Base-by-base conservation (phyloP, 2,113 vertebrate genomes). In the Salvator merianae region DNA sequence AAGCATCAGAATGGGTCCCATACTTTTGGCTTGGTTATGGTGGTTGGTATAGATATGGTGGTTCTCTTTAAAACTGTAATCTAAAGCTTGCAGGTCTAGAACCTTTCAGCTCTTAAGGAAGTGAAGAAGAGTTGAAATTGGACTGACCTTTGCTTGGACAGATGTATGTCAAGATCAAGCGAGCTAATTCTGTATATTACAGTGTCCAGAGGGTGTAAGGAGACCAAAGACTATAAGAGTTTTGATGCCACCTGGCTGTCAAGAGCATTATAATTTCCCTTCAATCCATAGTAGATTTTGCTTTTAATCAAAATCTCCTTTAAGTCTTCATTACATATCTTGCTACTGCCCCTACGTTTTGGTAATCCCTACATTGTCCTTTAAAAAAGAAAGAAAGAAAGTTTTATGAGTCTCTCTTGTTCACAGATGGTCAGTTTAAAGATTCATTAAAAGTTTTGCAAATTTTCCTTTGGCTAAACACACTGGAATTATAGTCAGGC, bases 391-490 rank as follows among this genome's bases (percentile, higher is more conserved):
- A 59, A 87, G 86, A 93, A 87, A n/a, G 90, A 91, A 84, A 92
- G 88, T 86, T 90, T 40, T 84, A 62, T 1, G 32, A 72, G 20
- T 81, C 85, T 36, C 71, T 83, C 89, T 90, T 91, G 92, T 91
- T 93, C 90, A 87, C 92, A 94, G 91, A 90, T 93, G 90, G 89
- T 89, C 89, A 85, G 87, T 93, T 95, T 89, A 90, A 84, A 84
- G 86, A 90, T 88, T 95, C 91, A 91, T 93, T 94, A 94, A 92
- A 96, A 95, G 88, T 95, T 91, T 88, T 50, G 94, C 90, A 95
- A 94, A 20, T 83, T 94, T 95, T 89, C 82, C 81, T 93, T 94
- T 93, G 94, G 93, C 95, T 93, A 92, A 93, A 85, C 89, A 87
- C 1, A 63, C 83, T 88, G 86, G 92, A 95, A 95, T 93, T 90